Percentiles rank a stretch among this genome's conserved stretches.
These are phyloP conservation scores for Struthidea cinerea DNA, from an alignment of 2,113 vertebrate genomes.

Conservation along the genomic window DNA sequence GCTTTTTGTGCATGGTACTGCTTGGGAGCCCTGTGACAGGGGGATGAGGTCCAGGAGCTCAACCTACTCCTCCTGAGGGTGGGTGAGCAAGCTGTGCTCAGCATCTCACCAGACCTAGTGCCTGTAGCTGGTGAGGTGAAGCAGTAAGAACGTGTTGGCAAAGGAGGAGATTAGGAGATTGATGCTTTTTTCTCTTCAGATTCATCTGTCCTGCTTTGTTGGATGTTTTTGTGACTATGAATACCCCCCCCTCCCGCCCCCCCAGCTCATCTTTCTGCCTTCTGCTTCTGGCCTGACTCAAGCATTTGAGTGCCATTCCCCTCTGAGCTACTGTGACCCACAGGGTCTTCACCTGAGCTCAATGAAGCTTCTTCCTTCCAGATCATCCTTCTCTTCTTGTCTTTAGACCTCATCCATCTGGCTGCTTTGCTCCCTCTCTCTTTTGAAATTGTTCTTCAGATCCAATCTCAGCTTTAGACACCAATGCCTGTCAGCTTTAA, in stretches of 20 bases:
- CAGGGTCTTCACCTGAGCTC: neutral
- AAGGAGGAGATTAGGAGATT: neutral
- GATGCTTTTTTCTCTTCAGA: neutral
- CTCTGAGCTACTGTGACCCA: neutral
- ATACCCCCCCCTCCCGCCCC: neutral
- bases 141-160: rapidly evolving
- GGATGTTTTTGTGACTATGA: neutral
- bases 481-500: neutral
- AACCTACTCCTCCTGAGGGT: neutral
- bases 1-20: neutral
- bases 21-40: neutral
- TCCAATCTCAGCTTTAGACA: neutral
- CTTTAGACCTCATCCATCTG: neutral
- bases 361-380: neutral
- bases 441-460: neutral
- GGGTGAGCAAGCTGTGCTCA: neutral
- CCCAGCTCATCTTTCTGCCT: neutral
- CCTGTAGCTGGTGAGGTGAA: neutral
- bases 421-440: neutral
- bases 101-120: neutral
- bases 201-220: neutral
- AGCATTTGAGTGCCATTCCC: neutral
- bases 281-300: neutral
- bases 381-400: neutral
- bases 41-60: neutral